A percentile compares a stretch with the other conserved stretches of the same genome.
phyloP scores from a whole-genome alignment of 2,113 vertebrate genomes.

The Lepus europaeus region DNA sequence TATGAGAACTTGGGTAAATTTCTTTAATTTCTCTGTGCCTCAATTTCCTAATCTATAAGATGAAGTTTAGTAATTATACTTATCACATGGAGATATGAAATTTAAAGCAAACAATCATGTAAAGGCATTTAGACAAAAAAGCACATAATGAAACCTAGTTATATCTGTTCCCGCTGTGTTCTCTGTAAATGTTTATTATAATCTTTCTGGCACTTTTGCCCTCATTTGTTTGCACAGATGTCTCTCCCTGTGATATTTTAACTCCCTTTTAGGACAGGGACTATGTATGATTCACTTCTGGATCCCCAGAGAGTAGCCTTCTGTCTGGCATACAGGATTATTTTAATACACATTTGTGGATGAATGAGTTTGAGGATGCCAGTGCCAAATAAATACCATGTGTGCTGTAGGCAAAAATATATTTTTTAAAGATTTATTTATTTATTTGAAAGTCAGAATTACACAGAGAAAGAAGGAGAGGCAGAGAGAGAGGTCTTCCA shows the following conservation, averaged over 20 bases:
- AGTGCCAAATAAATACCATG: not conserved
- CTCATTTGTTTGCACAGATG: constrained; percentile 4
- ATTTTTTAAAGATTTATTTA: no score
- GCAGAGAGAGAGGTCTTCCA: no score
- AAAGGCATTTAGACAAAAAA: constrained; percentile 2
- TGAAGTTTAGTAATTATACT: not conserved
- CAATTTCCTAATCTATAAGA: not conserved
- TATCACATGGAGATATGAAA: not conserved
- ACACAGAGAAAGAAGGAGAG: no score
- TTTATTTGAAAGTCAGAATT: no score
- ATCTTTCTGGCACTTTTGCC: not conserved
- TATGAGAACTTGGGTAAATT: not conserved
- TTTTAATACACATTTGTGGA: not conserved
- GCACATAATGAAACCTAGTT: not conserved
- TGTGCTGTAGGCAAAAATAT: not conserved
- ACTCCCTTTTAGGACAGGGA: not conserved
- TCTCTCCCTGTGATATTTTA: constrained; percentile 17
- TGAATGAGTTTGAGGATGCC: not conserved
- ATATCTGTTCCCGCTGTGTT: not conserved
- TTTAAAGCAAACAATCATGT: not conserved
- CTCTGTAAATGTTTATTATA: constrained; percentile 31
- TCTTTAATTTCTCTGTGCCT: constrained; percentile 7
- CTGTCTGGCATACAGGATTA: not conserved
- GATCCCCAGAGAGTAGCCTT: not conserved
- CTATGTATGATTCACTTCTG: not conserved